phyloP scores from a whole-genome alignment of 2,888 invertebrate species.

The Brenthis ino region DNA sequence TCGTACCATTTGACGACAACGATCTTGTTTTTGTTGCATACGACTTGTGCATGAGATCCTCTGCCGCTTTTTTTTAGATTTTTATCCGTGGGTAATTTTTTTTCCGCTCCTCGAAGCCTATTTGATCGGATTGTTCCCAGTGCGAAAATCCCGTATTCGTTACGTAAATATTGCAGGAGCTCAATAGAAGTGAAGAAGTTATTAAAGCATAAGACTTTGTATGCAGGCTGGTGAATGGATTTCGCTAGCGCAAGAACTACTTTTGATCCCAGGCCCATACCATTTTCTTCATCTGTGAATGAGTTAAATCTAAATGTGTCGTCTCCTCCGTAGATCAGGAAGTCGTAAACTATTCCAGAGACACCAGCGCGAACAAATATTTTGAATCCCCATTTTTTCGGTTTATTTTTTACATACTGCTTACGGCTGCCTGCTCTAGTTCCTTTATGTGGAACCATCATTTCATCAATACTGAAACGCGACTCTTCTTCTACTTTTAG shows the following conservation, averaged over 20 bases:
- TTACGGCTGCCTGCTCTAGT: slow-evolving; percentile 41
- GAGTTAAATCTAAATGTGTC: slow-evolving; percentile 1
- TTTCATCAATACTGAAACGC: slow-evolving; percentile 38
- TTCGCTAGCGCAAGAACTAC: slow-evolving; percentile 1
- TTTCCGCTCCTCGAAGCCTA: slow-evolving; percentile 42
- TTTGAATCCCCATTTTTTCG: slow-evolving; percentile 33
- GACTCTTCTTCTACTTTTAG: slow-evolving; percentile 34
- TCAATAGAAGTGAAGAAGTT: slow-evolving; percentile 43
- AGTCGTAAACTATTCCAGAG: not conserved
- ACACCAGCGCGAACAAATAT: slow-evolving; percentile 2
- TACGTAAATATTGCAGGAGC: slow-evolving; percentile 39
- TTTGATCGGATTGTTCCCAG: slow-evolving; percentile 44
- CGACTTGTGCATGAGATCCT: slow-evolving; percentile 38
- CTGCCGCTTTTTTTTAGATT: slow-evolving; percentile 42
- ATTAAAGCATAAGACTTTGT: slow-evolving; percentile 28
- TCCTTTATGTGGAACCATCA: slow-evolving; percentile 47
- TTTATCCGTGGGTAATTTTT: slow-evolving; percentile 40
- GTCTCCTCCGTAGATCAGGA: not conserved
- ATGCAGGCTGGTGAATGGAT: slow-evolving; percentile 23
- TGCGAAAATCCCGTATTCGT: slow-evolving; percentile 45
- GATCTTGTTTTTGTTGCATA: slow-evolving; percentile 36
- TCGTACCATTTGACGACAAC: slow-evolving; percentile 32
- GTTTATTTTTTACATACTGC: slow-evolving; percentile 46
- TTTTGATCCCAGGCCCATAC: not conserved
- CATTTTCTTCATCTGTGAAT: slow-evolving; percentile 23